Conservation (phyloP, 2,113 vertebrate genomes). For the Lophura nycthemera region DNA sequence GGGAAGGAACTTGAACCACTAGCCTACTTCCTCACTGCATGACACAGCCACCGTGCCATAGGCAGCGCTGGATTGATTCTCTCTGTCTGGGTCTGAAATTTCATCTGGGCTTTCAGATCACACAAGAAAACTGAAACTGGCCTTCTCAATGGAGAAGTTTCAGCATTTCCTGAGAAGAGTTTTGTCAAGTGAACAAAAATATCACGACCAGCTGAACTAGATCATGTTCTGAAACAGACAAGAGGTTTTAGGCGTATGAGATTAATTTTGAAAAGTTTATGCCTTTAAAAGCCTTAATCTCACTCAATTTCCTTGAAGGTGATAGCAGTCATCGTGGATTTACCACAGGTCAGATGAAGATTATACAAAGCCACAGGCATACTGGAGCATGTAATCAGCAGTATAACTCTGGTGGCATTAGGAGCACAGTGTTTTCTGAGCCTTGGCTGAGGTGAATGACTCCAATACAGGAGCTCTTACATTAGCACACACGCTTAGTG, state of each 20-base stretch:
- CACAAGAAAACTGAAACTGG: not conserved
- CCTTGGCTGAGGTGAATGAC: slow-evolving; percentile 30
- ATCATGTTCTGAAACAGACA: slow-evolving; percentile 1
- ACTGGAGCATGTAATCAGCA: not conserved
- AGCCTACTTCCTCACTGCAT: not conserved
- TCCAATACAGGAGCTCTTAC: not conserved
- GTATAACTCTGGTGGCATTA: not conserved
- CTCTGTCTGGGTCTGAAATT: not conserved
- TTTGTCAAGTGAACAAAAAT: not conserved
- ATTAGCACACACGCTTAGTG: slow-evolving; percentile 21
- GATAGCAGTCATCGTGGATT: slow-evolving; percentile 42
- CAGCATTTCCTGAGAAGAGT: not conserved
- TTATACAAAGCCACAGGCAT: slow-evolving; percentile 14
- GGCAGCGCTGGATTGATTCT: not conserved
- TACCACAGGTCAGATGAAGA: slow-evolving; percentile 48
- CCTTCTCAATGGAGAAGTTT: slow-evolving; percentile 4
- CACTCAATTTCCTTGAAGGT: slow-evolving; percentile 30
- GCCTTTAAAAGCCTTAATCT: slow-evolving; percentile 36
- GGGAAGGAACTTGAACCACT: not conserved
- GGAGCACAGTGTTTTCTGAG: not conserved
- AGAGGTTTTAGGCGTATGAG: not conserved
- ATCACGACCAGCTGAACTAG: not conserved
- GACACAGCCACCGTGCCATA: not conserved
- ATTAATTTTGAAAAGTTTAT: slow-evolving; percentile 13
- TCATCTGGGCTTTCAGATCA: not conserved